These are phyloP conservation scores for Leptinotarsa lineolata DNA, from an alignment of 1,140 invertebrate genomes.

Conservation along the genomic window DNA sequence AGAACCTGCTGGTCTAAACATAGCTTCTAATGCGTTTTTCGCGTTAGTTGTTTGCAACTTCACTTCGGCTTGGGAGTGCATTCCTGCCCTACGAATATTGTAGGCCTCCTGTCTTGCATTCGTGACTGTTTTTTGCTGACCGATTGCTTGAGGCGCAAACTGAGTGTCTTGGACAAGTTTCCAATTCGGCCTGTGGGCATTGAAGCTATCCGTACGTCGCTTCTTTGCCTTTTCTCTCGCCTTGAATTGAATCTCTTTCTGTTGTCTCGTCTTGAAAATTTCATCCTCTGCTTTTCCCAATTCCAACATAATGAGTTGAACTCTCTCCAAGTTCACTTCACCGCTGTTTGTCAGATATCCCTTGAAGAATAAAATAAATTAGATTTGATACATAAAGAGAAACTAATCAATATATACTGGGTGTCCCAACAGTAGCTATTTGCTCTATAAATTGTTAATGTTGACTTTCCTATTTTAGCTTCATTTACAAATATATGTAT, in stretches of 20 bases:
- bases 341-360: constrained; percentile 96
- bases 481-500: constrained; percentile 44
- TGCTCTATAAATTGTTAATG: too few species aligned
- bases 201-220: constrained; percentile 58
- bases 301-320: constrained; percentile 93
- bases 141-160: constrained; percentile 73
- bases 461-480: background rate
- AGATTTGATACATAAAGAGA: background rate
- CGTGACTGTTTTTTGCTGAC: constrained; percentile 59
- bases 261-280: constrained; percentile 92
- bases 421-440: too few species aligned
- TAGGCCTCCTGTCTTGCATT: constrained; percentile 75
- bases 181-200: constrained; percentile 70
- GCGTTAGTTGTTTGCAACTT: constrained; percentile 45
- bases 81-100: constrained; percentile 66
- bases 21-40: constrained; percentile 55
- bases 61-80: constrained; percentile 55
- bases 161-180: constrained; percentile 66
- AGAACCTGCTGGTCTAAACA: constrained; percentile 53
- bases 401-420: too few species aligned
- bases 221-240: constrained; percentile 76
- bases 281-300: constrained; percentile 95
- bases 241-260: constrained; percentile 82
- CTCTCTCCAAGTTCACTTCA: constrained; percentile 87
- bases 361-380: constrained; percentile 58